Conservation (phyloP, 2,113 vertebrate species). For the Lethenteron reissneri region DNA sequence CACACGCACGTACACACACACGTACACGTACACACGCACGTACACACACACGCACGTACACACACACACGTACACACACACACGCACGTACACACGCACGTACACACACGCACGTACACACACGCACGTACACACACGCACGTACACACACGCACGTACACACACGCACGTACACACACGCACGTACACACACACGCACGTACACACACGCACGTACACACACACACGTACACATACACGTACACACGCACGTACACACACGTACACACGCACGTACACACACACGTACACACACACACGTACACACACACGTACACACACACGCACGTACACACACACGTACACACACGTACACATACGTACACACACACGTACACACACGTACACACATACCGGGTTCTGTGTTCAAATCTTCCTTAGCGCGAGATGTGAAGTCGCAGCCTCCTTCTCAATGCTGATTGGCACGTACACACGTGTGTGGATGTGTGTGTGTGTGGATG, state of each 20-base stretch:
- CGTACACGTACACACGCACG: no score
- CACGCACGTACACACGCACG: background rate
- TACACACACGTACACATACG: no score
- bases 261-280: background rate
- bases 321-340: no score
- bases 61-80: background rate
- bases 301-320: no score
- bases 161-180: conserved; percentile 2
- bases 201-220: background rate
- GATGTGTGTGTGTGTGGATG: background rate
- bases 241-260: background rate
- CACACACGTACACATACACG: background rate
- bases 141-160: background rate
- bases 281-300: background rate
- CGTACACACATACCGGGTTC: no score
- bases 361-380: no score
- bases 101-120: conserved; percentile 1
- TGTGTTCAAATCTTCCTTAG: no score
- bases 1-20: background rate
- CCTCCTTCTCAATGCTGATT: no score
- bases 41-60: background rate
- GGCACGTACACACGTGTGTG: background rate
- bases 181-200: background rate
- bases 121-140: conserved; percentile 1
- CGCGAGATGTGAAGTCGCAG: no score